Evolutionary conservation across 2,888 invertebrate species (phyloP), one percentile per base, ranked within the genome.

Genomic region (Himalopsyche kuldschensis): DNA sequence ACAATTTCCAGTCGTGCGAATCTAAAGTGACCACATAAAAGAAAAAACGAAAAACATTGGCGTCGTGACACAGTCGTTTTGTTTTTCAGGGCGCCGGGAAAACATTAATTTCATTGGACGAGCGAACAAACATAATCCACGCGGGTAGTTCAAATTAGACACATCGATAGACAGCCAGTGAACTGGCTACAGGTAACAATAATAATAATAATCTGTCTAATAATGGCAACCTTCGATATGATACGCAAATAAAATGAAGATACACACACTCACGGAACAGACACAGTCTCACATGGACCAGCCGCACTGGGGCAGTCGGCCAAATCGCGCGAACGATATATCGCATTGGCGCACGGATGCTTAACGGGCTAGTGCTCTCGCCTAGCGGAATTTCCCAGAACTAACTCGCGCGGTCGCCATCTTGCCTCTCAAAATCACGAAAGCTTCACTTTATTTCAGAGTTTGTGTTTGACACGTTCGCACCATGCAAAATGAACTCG

Each of bases 311-410:
- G 82, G 83, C 86, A 85, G 87, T 90, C 91, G 90, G 89, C 89
- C 89, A 89, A 83, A 80, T 90, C 90, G 90, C 91, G 88, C 88
- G 55, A 32, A 48, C 35, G 79, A 55, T 48, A 48, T 75, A 80
- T 79, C 80, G 77, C 83, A 77, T 55, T 63, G 46, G 83, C 76
- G 76, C 30, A 75, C 41, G 41, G 41, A 41, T 41, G 41, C 41
- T 15, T 11, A 76, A 63, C 80, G 80, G 77, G 83, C 80, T 83
- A 83, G 75, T 79, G 82, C 75, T 75, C 46, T 47, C 83, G 75
- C 80, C 83, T 83, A 83, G 83, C 83, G 83, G 83, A 55, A 46
- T 80, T 78, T 63, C 76, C 32, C 41, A n/a, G 77, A 83, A 83
- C 82, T 83, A 63, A n/a, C 86, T 86, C 87, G 85, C 86, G 86